Evolutionary conservation across 1,140 invertebrate species (phyloP), one percentile per base, ranked within the genome.

Genomic region (Heterodera carotae): DNA sequence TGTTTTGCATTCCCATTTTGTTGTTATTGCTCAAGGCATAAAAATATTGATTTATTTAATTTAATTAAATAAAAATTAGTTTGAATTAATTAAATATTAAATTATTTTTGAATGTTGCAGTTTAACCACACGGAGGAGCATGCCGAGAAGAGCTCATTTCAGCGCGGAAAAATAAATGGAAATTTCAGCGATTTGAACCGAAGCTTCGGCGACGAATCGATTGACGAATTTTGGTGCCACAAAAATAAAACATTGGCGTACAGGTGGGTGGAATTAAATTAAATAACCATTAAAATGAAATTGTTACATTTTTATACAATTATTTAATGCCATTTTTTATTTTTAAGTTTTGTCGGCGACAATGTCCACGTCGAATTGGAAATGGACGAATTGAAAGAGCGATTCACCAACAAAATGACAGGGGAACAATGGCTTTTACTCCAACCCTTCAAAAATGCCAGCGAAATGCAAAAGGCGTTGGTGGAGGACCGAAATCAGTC

Each of bases 141-240:
- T 22, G 1, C 48, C 43, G 81, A 84, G 39, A 78, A 76, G 68
- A 22, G 22, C 25, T 34, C 34, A 27, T 53, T 67, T 69, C 36
- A 31, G 81, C 36, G 69, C 3, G 34, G 25, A 22, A 48, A 60
- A 31, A 22, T 75, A 2, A 75, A 31, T 60, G 67, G 69, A 10
- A 76, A 31, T 31, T 75, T 25, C 22, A 31, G 62, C 62, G 62
- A 66, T 33, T n/a, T 62, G 39, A 75, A 75, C 53, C 29, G 25
- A 72, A 39, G 29, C 56, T 76, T 36, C 76, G 48, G 33, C 69
- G 18, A 75, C 29, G 33, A 66, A 7, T 66, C 62, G 29, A 66
- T 66, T 22, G 31, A 15, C n/a, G 33, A 66, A 1, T 31, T 66
- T 34, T 66, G 62, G 62, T 66, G 62, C 62, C 15, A 31, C 33